Evolutionary conservation across 2,888 invertebrate genomes (phyloP).

Genomic region (Steinernema hermaphroditum): DNA sequence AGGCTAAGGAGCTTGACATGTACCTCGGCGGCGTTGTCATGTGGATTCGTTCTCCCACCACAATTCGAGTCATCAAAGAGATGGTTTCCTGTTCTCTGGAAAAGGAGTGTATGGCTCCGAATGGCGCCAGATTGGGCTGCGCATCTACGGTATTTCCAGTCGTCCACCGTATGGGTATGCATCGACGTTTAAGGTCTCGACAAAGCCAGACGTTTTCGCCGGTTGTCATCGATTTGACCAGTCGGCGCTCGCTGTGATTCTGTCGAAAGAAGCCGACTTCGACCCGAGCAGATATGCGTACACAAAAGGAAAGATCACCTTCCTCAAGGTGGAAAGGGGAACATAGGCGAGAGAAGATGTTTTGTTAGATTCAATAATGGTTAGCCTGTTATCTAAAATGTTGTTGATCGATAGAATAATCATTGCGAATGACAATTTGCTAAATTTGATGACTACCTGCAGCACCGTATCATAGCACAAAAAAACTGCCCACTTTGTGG

Average conservation of each 20-base stretch:
- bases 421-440: no score
- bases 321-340: no score
- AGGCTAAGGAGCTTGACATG: constrained; percentile 31
- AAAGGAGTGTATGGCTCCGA: constrained; percentile 31
- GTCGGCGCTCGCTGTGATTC: constrained; percentile 15
- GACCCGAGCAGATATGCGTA: not conserved
- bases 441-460: no score
- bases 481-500: no score
- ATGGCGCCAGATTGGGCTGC: not conserved
- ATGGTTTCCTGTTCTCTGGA: constrained; percentile 4
- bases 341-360: no score
- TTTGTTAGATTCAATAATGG: no score
- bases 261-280: not conserved
- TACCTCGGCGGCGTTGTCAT: constrained; percentile 5
- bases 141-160: not conserved
- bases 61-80: not conserved
- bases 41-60: not conserved
- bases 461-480: no score
- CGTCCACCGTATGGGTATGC: not conserved
- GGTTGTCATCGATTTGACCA: constrained; percentile 34
- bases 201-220: not conserved
- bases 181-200: not conserved
- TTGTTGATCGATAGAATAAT: no score
- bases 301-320: no score
- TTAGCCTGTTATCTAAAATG: no score